Base-by-base conservation (phyloP, 2,888 invertebrate genomes). In the Macrosiphum euphorbiae region DNA sequence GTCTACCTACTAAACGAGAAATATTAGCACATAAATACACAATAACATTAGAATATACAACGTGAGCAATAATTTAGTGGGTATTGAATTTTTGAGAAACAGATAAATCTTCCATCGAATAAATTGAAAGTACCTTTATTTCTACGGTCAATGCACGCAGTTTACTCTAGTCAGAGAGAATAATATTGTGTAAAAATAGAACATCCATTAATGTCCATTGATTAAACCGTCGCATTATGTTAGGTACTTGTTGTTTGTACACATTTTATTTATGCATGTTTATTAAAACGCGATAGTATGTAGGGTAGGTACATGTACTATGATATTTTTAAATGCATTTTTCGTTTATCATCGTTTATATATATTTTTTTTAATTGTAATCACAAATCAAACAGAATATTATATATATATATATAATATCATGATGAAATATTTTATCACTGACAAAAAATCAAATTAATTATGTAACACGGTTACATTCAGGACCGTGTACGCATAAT, bases 81-180 rank as follows among this genome's bases (percentile, higher is more conserved):
- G 41, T 84, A 52, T 78, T 78, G 52, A 13, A 16, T 84, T 91
- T 91, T 28, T 20, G 8, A 84, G 35, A 35, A 90, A 90, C 24
- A 8, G 3, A 84, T 86, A 91, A 91, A 91, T 58, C 58, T 47
- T 44, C 35, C 47, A 44, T 86, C 26, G 91, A 91, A 86, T 58
- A 91, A 28, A 85, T 44, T 55, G 58, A 91, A 91, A 91, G 26
- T 13, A 44, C 44, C 41, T n/a, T 78, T 41, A 55, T 55, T 58
- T 47, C 3, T 41, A 41, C 10, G 52, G 35, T 58, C 11, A 10
- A 44, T 55, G 28, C 28, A 26, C 7, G 44, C 52, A 50, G 28
- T 44, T 24, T 35, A 55, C 24, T 24, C 7, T 78, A 84, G 55
- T 41, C 41, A 55, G 35, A n/a, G 26, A 41, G 28, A 5, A 84